Conservation (phyloP, 2,113 vertebrate genomes). For the Tiliqua scincoides region DNA sequence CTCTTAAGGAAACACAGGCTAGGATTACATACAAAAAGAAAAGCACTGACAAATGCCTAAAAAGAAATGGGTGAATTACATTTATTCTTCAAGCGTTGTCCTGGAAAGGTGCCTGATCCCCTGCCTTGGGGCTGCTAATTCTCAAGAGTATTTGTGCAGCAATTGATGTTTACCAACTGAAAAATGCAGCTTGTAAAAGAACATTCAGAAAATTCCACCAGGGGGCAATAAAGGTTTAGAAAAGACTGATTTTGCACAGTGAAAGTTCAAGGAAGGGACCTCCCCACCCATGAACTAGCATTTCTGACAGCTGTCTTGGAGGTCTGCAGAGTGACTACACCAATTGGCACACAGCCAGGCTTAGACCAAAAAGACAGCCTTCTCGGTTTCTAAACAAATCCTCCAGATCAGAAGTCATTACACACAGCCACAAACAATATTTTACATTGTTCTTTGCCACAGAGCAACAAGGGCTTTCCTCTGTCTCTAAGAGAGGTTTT, state of each 20-base stretch:
- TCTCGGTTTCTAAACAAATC: constrained; percentile 21
- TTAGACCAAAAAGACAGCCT: not conserved
- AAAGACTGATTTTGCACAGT: not conserved
- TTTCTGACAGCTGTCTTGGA: not conserved
- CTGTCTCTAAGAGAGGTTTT: not conserved
- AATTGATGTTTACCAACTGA: not conserved
- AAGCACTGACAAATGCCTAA: not conserved
- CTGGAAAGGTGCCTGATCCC: not conserved
- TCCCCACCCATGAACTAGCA: not conserved
- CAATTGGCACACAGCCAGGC: not conserved
- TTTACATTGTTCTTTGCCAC: not conserved
- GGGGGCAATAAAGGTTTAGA: constrained; percentile 57
- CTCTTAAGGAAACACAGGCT: not conserved
- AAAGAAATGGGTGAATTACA: fast-evolving
- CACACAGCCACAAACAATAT: not conserved
- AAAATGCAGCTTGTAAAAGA: not conserved
- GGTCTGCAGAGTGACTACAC: not conserved
- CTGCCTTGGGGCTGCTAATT: not conserved
- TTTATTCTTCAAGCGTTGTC: fast-evolving
- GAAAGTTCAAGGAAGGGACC: not conserved
- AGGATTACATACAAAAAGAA: not conserved
- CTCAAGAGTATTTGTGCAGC: fast-evolving
- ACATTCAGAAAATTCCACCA: constrained; percentile 27
- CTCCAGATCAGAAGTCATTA: not conserved
- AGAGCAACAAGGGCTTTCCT: not conserved